Conservation (phyloP, 2,888 invertebrate genomes). For the Liposcelis brunnea region DNA sequence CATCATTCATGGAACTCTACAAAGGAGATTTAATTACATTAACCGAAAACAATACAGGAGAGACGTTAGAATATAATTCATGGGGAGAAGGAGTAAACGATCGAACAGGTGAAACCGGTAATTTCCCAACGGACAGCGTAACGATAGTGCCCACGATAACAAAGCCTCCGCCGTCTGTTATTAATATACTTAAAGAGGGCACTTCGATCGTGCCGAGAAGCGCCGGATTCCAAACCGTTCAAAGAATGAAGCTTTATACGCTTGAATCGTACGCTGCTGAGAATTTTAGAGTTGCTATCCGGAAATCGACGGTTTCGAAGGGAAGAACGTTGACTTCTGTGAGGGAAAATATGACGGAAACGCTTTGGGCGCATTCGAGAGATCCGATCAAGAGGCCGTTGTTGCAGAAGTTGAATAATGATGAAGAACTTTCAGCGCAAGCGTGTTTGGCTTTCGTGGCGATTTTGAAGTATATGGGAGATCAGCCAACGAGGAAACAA, state of each 20-base stretch:
- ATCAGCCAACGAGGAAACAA: constrained; percentile 74
- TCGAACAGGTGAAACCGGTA: constrained; percentile 51
- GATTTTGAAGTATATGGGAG: constrained; percentile 96
- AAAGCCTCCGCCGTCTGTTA: constrained; percentile 48
- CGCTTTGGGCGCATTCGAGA: constrained; percentile 84
- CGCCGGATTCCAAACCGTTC: constrained; percentile 29
- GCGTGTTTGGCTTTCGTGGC: constrained; percentile 90
- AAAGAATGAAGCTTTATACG: constrained; percentile 42
- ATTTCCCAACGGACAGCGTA: constrained; percentile 73
- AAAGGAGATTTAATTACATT: constrained; percentile 71
- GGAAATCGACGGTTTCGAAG: constrained; percentile 40
- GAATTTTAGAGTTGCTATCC: constrained; percentile 55
- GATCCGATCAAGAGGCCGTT: constrained; percentile 91
- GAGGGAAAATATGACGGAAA: constrained; percentile 61
- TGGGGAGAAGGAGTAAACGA: constrained; percentile 49
- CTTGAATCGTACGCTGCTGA: constrained; percentile 68
- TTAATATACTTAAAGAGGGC: constrained; percentile 46
- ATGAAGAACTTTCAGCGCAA: constrained; percentile 86
- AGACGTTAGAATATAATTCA: constrained; percentile 48
- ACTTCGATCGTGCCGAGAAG: constrained; percentile 26
- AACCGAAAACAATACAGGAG: constrained; percentile 55
- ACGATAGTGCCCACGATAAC: constrained; percentile 70
- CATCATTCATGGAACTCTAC: constrained; percentile 28
- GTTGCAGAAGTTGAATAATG: constrained; percentile 57
- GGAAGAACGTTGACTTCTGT: constrained; percentile 56